These are phyloP conservation scores for Xanthia icteritia DNA, from an alignment of 2,888 invertebrate genomes.

Conservation along the genomic window DNA sequence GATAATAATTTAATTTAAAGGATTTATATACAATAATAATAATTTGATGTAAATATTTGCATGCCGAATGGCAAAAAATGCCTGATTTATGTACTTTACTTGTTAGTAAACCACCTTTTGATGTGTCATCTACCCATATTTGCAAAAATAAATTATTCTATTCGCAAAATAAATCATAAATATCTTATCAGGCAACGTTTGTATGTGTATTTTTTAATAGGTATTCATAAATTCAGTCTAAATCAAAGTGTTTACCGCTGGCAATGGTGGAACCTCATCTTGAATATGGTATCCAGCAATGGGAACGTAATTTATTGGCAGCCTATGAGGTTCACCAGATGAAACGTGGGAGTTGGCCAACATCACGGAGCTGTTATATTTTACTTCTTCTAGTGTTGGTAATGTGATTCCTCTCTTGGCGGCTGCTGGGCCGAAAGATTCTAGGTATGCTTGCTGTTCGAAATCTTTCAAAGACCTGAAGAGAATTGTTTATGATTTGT, in stretches of 20 bases:
- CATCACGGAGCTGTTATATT: constrained; percentile 76
- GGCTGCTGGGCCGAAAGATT: constrained; percentile 59
- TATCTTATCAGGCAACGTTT: not conserved
- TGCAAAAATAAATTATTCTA: too few species aligned
- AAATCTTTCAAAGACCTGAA: constrained; percentile 42
- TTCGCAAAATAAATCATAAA: not conserved
- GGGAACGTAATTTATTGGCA: constrained; percentile 77
- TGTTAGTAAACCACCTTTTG: too few species aligned
- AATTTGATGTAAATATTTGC: too few species aligned
- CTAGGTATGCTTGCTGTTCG: constrained; percentile 49
- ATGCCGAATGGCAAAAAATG: too few species aligned
- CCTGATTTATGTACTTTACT: too few species aligned
- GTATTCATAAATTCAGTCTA: not conserved
- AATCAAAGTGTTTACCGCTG: constrained; percentile 67
- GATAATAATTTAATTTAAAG: too few species aligned
- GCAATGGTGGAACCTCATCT: constrained; percentile 72
- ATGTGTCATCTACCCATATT: too few species aligned
- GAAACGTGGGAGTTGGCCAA: constrained; percentile 80
- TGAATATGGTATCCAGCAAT: constrained; percentile 81
- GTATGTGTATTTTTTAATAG: not conserved
- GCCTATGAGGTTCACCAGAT: constrained; percentile 68
- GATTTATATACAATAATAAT: too few species aligned
- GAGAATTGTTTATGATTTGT: not conserved
- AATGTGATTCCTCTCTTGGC: constrained; percentile 66
- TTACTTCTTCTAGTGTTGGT: constrained; percentile 70